Evolutionary conservation across 2,888 invertebrate species (phyloP).

Genomic region (Ectemnius cavifrons): DNA sequence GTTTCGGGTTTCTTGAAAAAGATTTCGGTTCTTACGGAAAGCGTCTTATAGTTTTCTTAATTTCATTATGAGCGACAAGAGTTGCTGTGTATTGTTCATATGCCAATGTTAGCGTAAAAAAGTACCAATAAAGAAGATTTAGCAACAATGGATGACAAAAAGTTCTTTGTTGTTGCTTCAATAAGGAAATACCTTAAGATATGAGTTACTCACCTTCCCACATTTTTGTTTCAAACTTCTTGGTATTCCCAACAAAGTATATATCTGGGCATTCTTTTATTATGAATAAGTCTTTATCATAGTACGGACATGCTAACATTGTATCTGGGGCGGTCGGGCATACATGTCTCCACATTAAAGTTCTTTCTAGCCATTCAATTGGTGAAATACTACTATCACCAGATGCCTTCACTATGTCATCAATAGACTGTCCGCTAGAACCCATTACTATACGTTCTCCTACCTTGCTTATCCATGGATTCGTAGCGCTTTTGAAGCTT

Average conservation of each 20-base stretch:
- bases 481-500: constrained; percentile 89
- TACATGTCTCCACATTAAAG: constrained; percentile 92
- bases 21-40: too few species aligned
- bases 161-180: too few species aligned
- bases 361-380: constrained; percentile 87
- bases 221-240: constrained; percentile 84
- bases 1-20: too few species aligned
- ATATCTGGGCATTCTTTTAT: constrained; percentile 91
- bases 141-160: too few species aligned
- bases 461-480: constrained; percentile 83
- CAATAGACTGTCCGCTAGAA: constrained; percentile 91
- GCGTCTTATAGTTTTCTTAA: too few species aligned
- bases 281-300: constrained; percentile 91
- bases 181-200: too few species aligned
- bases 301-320: constrained; percentile 91
- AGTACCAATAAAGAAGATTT: neutral
- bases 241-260: constrained; percentile 92
- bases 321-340: constrained; percentile 98
- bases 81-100: too few species aligned
- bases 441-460: constrained; percentile 68
- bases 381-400: constrained; percentile 80
- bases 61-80: too few species aligned
- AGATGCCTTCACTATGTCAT: constrained; percentile 87
- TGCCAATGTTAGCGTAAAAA: neutral
- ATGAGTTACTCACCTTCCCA: constrained; percentile 80